phyloP scores from a whole-genome alignment of 2,113 vertebrate species.

The Columbina picui region DNA sequence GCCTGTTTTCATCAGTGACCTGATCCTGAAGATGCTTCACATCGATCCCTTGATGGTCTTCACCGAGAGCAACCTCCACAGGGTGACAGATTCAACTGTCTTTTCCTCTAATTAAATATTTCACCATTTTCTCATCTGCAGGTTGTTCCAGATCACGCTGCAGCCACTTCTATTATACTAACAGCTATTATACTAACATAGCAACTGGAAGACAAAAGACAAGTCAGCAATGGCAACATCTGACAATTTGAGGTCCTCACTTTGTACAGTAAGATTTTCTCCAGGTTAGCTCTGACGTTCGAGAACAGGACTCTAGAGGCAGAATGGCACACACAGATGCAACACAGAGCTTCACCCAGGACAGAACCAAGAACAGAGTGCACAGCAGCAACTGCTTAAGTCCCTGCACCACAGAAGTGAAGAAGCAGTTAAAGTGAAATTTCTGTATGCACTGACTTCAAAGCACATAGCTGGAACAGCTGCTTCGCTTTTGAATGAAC shows the following conservation, averaged over 20 bases:
- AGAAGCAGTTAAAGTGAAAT: neutral
- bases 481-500: neutral
- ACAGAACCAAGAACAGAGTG: neutral
- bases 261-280: neutral
- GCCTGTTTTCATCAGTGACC: neutral
- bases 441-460: neutral
- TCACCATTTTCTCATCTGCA: neutral
- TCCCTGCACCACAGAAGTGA: neutral
- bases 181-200: neutral
- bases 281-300: neutral
- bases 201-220: neutral
- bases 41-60: neutral
- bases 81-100: neutral
- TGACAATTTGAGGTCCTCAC: neutral
- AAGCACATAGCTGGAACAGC: neutral
- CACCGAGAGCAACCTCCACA: neutral
- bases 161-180: neutral
- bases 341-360: rapidly evolving
- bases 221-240: neutral
- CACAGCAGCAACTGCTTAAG: neutral
- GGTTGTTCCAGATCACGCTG: neutral
- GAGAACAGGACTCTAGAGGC: neutral
- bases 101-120: rapidly evolving
- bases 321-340: neutral
- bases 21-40: neutral